These are phyloP conservation scores for Megamerina dolium DNA, from an alignment of 2,888 invertebrate genomes.

Conservation along the genomic window DNA sequence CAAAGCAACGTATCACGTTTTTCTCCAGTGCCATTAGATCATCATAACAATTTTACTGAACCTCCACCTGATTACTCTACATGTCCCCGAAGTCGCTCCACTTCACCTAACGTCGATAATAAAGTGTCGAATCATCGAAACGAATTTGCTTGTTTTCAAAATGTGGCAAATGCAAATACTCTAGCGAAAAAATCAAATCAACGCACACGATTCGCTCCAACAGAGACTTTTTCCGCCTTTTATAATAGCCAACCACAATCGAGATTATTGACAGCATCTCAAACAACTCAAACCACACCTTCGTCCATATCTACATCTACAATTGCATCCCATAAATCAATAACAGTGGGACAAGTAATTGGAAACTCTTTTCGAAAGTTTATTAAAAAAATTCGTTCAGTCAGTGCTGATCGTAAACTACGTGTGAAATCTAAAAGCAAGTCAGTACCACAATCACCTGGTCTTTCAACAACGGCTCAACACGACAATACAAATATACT, in stretches of 20 bases:
- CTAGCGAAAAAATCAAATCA: constrained; percentile 53
- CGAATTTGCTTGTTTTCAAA: constrained; percentile 3
- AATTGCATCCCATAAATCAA: constrained; percentile 40
- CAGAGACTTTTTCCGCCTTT: constrained; percentile 21
- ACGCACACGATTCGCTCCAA: constrained; percentile 62
- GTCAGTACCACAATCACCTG: constrained; percentile 54
- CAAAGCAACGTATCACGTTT: constrained; percentile 36
- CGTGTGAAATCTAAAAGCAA: constrained; percentile 55
- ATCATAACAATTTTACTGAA: constrained; percentile 51
- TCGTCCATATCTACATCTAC: constrained; percentile 30
- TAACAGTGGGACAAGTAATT: constrained; percentile 57
- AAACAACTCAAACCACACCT: constrained; percentile 46
- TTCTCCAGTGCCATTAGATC: constrained; percentile 47
- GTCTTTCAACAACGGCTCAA: constrained; percentile 50
- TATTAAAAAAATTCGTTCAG: constrained; percentile 76
- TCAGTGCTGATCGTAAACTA: constrained; percentile 61
- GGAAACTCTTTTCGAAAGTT: constrained; percentile 77
- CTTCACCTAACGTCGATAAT: constrained; percentile 40
- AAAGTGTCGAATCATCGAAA: constrained; percentile 5
- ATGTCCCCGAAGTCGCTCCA: constrained; percentile 50
- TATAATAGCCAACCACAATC: background rate
- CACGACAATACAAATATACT: constrained; percentile 20
- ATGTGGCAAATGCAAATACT: constrained; percentile 24
- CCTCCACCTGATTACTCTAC: constrained; percentile 70
- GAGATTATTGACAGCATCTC: constrained; percentile 36